Conservation (phyloP, 2,888 invertebrate species). For the Nymphalis urticae region DNA sequence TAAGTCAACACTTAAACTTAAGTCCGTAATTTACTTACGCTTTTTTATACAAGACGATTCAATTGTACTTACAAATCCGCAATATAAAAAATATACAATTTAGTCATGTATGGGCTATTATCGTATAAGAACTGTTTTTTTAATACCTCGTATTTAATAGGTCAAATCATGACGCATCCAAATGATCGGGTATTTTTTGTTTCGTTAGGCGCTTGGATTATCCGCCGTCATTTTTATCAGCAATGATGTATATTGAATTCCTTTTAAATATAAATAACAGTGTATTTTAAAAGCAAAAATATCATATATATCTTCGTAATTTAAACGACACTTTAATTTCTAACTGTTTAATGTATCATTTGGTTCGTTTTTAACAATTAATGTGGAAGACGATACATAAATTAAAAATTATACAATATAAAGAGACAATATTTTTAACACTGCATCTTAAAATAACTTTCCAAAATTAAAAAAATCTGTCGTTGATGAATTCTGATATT, state of each 20-base stretch:
- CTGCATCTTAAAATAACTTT: too few relatives aligned
- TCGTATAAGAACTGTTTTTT: neutral
- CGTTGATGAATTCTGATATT: too few relatives aligned
- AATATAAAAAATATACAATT: neutral
- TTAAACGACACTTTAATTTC: neutral
- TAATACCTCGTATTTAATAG: slow-evolving; percentile 30
- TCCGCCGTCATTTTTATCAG: neutral
- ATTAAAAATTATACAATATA: too few relatives aligned
- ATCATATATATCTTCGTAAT: neutral
- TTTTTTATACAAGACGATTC: too few relatives aligned
- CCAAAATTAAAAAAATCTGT: too few relatives aligned
- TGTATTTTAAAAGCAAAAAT: slow-evolving; percentile 4
- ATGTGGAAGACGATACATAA: too few relatives aligned
- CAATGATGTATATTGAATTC: slow-evolving; percentile 8
- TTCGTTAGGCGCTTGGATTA: slow-evolving; percentile 19
- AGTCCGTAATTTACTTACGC: too few relatives aligned
- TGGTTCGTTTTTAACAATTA: too few relatives aligned
- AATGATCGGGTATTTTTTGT: slow-evolving; percentile 28
- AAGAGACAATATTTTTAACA: too few relatives aligned
- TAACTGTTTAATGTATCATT: too few relatives aligned
- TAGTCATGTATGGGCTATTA: neutral
- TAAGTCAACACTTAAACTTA: too few relatives aligned
- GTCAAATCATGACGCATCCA: slow-evolving; percentile 39
- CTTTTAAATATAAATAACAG: neutral
- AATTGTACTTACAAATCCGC: neutral